A percentile compares a stretch with the other conserved stretches of the same genome.
Conservation (phyloP, 2,888 invertebrate genomes). For the Mythimna vitellina region DNA sequence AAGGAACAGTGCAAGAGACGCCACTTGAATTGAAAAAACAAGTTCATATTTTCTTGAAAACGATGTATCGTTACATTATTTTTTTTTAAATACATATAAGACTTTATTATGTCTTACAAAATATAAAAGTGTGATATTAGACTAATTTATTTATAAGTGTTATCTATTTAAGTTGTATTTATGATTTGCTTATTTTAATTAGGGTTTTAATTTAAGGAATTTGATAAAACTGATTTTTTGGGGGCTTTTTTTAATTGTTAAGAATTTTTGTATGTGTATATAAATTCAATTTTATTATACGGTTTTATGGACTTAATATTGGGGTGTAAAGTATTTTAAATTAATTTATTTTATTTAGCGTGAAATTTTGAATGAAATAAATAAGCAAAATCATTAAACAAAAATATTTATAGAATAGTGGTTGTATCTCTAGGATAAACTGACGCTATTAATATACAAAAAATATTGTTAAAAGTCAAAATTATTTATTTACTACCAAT, state of each 20-base stretch:
- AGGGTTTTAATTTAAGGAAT: conserved; percentile 18
- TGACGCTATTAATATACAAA: conserved; percentile 15
- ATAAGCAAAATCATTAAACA: conserved; percentile 37
- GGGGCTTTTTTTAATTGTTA: conserved; percentile 21
- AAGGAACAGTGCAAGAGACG: conserved; percentile 85
- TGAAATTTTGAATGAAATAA: conserved; percentile 20
- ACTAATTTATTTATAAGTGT: conserved; percentile 78
- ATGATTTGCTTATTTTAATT: conserved; percentile 55
- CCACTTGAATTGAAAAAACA: conserved; percentile 75
- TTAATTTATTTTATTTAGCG: conserved; percentile 39
- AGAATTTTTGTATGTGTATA: conserved; percentile 36
- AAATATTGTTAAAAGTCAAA: conserved; percentile 27
- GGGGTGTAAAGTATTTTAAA: conserved; percentile 57
- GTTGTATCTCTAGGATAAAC: conserved; percentile 38
- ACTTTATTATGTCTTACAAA: conserved; percentile 61
- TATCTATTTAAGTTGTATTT: conserved; percentile 76
- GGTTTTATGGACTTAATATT: conserved; percentile 49
- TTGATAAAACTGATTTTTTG: conserved; percentile 3
- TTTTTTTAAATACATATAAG: conserved; percentile 42
- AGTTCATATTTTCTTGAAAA: conserved; percentile 20
- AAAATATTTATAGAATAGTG: conserved; percentile 6
- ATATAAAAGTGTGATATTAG: conserved; percentile 88
- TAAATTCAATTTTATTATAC: conserved; percentile 29
- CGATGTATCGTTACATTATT: conserved; percentile 29
- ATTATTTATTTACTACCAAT: conserved; percentile 31